These are phyloP conservation scores for Centrocercus urophasianus DNA, from an alignment of 2,113 vertebrate genomes.

Conservation along the genomic window DNA sequence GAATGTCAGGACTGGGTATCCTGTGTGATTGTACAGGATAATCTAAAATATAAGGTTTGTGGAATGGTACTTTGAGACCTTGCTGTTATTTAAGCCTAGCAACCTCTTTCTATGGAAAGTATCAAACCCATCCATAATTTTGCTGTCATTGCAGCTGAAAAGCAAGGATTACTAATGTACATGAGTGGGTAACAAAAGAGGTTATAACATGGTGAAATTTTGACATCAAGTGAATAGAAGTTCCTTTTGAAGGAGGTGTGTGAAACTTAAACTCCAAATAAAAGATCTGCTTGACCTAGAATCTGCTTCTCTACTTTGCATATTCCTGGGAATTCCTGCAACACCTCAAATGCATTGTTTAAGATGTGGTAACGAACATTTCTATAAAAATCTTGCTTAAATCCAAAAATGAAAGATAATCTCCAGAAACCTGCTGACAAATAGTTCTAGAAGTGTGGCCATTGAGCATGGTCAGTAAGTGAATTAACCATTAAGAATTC, in stretches of 20 bases:
- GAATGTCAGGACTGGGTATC: not conserved
- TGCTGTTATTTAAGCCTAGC: not conserved
- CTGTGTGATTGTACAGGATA: not conserved
- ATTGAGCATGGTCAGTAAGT: not conserved
- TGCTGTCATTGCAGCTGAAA: not conserved
- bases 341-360: not conserved
- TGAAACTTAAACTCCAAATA: not conserved
- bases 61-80: not conserved
- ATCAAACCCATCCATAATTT: not conserved
- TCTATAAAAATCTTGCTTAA: not conserved
- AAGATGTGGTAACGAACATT: not conserved
- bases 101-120: not conserved
- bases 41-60: not conserved
- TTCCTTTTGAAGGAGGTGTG: not conserved
- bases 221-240: not conserved
- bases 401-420: not conserved
- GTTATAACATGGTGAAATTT: not conserved
- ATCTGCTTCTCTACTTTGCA: not conserved
- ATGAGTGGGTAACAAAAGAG: not conserved
- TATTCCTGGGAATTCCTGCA: not conserved
- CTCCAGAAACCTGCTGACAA: not conserved
- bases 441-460: not conserved
- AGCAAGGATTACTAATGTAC: not conserved
- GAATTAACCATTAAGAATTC: not conserved
- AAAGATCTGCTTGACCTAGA: not conserved